Percentiles rank a stretch among this genome's conserved stretches.
phyloP scores from a whole-genome alignment of 92 coral and sea anemone genomes.

The Meandrina meandrites region DNA sequence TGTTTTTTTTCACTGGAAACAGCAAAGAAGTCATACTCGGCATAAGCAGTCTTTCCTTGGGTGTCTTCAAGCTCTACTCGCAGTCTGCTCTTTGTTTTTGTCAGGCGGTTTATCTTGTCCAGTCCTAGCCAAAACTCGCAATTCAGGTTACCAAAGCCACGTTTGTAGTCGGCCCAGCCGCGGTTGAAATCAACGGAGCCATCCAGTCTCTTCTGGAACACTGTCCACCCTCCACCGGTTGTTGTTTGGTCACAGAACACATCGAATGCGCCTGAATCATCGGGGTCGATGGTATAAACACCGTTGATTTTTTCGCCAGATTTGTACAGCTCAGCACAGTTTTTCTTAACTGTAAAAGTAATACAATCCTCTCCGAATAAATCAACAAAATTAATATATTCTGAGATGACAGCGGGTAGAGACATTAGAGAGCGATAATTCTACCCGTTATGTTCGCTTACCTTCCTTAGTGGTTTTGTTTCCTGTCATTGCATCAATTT shows the following conservation, averaged over 20 bases:
- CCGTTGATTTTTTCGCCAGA: conserved; percentile 60
- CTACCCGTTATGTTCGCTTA: neutral
- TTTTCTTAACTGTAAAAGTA: conserved; percentile 8
- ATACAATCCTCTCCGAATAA: neutral
- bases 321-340: conserved; percentile 64
- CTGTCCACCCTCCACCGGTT: conserved; percentile 81
- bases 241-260: conserved; percentile 79
- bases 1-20: conserved; percentile 32
- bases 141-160: conserved; percentile 24
- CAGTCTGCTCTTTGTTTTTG: conserved; percentile 31
- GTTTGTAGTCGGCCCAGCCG: conserved; percentile 59
- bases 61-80: conserved; percentile 52
- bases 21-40: conserved; percentile 45
- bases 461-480: neutral
- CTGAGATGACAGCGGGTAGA: neutral
- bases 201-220: conserved; percentile 71
- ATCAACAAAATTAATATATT: neutral
- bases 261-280: conserved; percentile 55
- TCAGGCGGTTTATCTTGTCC: conserved; percentile 43
- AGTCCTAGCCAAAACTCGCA: conserved; percentile 46
- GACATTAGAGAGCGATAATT: neutral
- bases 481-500: conserved; percentile 1
- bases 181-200: conserved; percentile 66
- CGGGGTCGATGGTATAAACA: conserved; percentile 67
- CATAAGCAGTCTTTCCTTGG: conserved; percentile 35